Evolutionary conservation across 2,113 vertebrate species (phyloP).

Genomic region (Mastomys coucha): DNA sequence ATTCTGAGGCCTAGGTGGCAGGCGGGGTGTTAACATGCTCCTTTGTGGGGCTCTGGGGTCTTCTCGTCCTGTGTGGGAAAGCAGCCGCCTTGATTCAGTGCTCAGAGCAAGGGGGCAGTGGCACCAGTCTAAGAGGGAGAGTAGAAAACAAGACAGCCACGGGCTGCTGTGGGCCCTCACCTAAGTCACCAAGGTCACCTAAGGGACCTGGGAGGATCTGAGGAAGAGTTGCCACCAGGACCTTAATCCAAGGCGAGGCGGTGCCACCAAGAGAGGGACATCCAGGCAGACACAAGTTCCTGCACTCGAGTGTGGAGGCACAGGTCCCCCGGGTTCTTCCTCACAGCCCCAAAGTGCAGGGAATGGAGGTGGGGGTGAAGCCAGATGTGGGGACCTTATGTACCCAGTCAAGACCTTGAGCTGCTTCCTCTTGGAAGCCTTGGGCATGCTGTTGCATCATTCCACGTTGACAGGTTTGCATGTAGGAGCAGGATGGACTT

Average conservation of each 20-base stretch:
- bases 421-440: background rate
- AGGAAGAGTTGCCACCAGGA: background rate
- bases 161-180: too few species aligned
- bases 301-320: background rate
- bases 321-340: background rate
- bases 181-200: background rate
- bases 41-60: background rate
- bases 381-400: background rate
- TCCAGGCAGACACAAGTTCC: background rate
- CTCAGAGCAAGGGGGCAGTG: background rate
- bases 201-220: background rate
- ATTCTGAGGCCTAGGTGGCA: background rate
- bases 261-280: too few species aligned
- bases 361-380: background rate
- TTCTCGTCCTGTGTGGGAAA: background rate
- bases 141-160: background rate
- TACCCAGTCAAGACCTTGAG: background rate
- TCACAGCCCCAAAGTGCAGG: background rate
- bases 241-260: background rate
- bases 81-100: background rate
- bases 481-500: constrained; percentile 33
- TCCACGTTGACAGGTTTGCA: background rate
- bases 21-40: background rate
- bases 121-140: background rate
- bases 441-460: constrained; percentile 22